These are phyloP conservation scores for Spialia ferax DNA, from an alignment of 2,888 invertebrate species.

Conservation along the genomic window DNA sequence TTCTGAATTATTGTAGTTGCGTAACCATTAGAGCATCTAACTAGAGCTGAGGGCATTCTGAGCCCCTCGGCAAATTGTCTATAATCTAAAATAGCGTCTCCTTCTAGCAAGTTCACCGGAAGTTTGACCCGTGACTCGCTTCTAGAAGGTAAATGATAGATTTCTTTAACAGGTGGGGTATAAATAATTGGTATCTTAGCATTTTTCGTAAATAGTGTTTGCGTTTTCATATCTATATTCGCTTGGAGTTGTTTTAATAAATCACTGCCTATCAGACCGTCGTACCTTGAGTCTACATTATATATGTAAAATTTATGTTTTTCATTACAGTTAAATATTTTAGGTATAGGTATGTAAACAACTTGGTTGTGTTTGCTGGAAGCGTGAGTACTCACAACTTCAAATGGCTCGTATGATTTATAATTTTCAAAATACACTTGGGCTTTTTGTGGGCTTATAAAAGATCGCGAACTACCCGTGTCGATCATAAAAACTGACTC, in stretches of 20 bases:
- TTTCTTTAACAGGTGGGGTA: not conserved
- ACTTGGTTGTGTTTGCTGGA: not conserved
- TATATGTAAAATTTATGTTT: constrained; percentile 45
- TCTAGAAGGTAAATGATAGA: not conserved
- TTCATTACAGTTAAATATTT: not conserved
- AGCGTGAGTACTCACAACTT: constrained; percentile 11
- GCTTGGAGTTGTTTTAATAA: constrained; percentile 42
- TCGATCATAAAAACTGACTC: constrained; percentile 13
- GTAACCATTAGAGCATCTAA: not conserved
- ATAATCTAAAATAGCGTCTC: not conserved
- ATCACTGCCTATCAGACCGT: constrained; percentile 44
- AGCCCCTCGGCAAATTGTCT: not conserved
- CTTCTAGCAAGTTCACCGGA: not conserved
- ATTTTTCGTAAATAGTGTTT: constrained; percentile 1
- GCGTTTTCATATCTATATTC: not conserved
- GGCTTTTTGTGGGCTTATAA: constrained; percentile 17
- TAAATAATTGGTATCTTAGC: constrained; percentile 16
- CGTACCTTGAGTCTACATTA: constrained; percentile 42
- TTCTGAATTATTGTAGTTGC: constrained; percentile 3
- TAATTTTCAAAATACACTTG: not conserved
- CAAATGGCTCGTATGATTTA: constrained; percentile 11
- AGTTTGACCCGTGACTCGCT: not conserved
- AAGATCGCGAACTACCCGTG: constrained; percentile 13
- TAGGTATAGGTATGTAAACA: not conserved
- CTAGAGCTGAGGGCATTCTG: constrained; percentile 1